Evolutionary conservation across 1,140 invertebrate species (phyloP).

Genomic region (Drosophila setifemur): DNA sequence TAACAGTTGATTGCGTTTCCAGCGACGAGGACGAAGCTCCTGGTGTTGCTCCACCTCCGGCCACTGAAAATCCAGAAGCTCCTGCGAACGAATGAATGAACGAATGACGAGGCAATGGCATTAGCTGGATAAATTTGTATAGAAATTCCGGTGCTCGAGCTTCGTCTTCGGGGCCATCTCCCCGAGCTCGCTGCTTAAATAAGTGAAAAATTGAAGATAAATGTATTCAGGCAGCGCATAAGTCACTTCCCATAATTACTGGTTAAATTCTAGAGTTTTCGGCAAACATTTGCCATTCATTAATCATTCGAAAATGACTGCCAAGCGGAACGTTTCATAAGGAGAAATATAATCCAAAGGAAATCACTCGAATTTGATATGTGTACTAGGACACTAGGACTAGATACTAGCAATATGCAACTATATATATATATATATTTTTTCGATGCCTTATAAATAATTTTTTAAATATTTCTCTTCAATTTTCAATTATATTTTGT

Average conservation of each 20-base stretch:
- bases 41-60: neutral
- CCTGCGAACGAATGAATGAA: constrained; percentile 37
- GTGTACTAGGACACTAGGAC: too few species aligned
- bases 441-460: too few species aligned
- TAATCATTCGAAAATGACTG: constrained; percentile 14
- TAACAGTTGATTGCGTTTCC: constrained; percentile 82
- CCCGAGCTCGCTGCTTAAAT: constrained; percentile 8
- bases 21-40: constrained; percentile 40
- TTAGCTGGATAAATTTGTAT: constrained; percentile 55
- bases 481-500: neutral
- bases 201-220: constrained; percentile 33
- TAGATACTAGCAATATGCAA: too few species aligned
- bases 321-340: too few species aligned
- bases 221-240: constrained; percentile 28
- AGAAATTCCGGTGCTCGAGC: constrained; percentile 21
- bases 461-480: neutral
- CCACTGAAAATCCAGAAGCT: neutral
- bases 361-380: too few species aligned
- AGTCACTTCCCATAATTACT: constrained; percentile 46
- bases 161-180: neutral
- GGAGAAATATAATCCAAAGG: too few species aligned
- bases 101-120: constrained; percentile 49
- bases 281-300: constrained; percentile 24
- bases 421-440: too few species aligned
- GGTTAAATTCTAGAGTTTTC: constrained; percentile 28